A percentile compares a stretch with the other conserved stretches of the same genome.
phyloP scores from a whole-genome alignment of 30 jellyfish, hydroid and myxozoan species.

The Cassiopea andromeda region DNA sequence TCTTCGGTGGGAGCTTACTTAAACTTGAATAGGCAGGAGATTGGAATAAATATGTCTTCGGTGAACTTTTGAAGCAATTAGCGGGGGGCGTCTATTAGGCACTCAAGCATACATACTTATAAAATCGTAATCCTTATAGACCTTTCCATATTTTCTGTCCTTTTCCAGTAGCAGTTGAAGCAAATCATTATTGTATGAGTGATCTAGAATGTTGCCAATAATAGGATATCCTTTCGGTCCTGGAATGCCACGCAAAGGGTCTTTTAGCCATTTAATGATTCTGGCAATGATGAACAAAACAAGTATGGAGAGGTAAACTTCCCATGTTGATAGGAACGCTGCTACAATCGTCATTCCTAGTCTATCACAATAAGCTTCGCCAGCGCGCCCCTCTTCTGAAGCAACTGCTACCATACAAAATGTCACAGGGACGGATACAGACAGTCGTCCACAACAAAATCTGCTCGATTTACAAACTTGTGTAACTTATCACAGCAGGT shows the following conservation, averaged over 20 bases:
- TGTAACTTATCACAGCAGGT: no score
- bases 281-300: slow-evolving; percentile 12
- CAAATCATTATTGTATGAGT: not conserved
- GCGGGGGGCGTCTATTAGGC: no score
- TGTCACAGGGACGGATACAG: no score
- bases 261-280: slow-evolving; percentile 31
- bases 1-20: no score
- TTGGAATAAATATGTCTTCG: no score
- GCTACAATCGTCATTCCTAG: slow-evolving; percentile 11
- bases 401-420: not conserved
- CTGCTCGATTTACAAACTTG: no score
- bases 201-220: slow-evolving; percentile 49
- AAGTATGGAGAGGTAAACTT: slow-evolving; percentile 1
- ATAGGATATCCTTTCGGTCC: slow-evolving; percentile 53
- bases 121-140: slow-evolving; percentile 4
- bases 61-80: no score
- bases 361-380: not conserved
- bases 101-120: no score
- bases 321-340: slow-evolving; percentile 33
- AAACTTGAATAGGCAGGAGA: no score
- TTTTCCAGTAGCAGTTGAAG: slow-evolving; percentile 3
- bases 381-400: not conserved
- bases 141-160: slow-evolving; percentile 24
- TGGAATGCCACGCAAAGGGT: slow-evolving; percentile 38
- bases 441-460: no score